Conservation (phyloP, 2,888 invertebrate species). For the Andrena minutula region DNA sequence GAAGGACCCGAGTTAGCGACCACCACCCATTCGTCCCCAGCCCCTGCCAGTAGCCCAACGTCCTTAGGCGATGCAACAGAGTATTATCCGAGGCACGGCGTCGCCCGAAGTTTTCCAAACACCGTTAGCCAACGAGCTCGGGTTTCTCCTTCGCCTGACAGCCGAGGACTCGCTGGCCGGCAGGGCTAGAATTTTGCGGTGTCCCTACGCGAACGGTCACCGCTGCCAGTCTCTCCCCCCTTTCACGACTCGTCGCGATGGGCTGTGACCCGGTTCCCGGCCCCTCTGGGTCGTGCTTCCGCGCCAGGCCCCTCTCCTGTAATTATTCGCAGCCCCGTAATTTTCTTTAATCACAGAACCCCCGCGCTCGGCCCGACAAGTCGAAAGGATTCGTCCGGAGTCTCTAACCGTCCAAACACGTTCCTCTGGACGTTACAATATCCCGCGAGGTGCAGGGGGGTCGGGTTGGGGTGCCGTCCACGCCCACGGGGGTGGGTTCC, state of each 20-base stretch:
- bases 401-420: conserved; percentile 53
- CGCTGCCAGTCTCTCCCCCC: conserved; percentile 9
- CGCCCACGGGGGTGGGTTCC: conserved; percentile 13
- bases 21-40: background rate
- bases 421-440: conserved; percentile 42
- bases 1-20: background rate
- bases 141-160: conserved; percentile 40
- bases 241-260: conserved; percentile 15
- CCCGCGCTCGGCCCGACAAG: conserved; percentile 59
- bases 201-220: conserved; percentile 22
- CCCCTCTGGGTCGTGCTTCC: background rate
- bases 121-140: conserved; percentile 31
- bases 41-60: background rate
- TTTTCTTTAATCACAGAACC: conserved; percentile 84
- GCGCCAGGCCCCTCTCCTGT: conserved; percentile 70
- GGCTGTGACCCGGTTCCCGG: conserved; percentile 10
- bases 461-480: background rate
- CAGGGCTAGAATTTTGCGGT: conserved; percentile 58
- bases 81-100: conserved; percentile 35
- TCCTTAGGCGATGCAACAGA: conserved; percentile 17
- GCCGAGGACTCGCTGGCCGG: conserved; percentile 27
- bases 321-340: conserved; percentile 82
- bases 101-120: conserved; percentile 49
- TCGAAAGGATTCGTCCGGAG: conserved; percentile 69
- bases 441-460: conserved; percentile 50